Conservation (phyloP, 2,113 vertebrate genomes). For the Balaenoptera acutorostrata region DNA sequence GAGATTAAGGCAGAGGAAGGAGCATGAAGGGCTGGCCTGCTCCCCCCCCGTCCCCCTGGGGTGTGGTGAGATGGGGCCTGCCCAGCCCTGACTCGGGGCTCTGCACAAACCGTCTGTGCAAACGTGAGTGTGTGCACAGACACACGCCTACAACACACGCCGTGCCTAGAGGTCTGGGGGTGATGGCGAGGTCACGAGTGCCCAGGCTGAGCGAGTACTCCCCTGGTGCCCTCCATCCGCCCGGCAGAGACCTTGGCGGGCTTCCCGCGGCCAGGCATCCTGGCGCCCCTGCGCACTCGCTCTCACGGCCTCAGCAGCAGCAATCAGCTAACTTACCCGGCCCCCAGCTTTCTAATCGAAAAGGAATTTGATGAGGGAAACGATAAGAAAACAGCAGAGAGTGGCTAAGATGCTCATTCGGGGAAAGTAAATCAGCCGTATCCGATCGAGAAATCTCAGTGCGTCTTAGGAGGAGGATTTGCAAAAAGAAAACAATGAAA, state of each 20-base stretch:
- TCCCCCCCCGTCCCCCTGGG: fast-evolving
- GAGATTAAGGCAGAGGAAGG: neutral
- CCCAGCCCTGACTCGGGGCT: neutral
- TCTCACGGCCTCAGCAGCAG: neutral
- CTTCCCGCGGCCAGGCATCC: fast-evolving
- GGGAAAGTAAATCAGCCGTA: neutral
- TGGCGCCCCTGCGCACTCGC: fast-evolving
- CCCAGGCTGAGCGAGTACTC: neutral
- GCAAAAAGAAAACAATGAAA: neutral
- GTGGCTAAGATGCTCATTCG: fast-evolving
- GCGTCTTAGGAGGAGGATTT: neutral
- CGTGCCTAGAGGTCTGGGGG: neutral
- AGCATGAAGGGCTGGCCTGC: neutral
- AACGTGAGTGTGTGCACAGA: fast-evolving
- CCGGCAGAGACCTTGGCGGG: fast-evolving
- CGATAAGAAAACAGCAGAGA: neutral
- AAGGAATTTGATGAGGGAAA: neutral
- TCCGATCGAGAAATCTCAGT: neutral
- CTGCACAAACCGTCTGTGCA: fast-evolving
- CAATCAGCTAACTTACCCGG: fast-evolving
- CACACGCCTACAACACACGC: fast-evolving
- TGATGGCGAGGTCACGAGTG: fast-evolving
- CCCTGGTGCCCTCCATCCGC: fast-evolving
- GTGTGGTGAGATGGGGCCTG: neutral
- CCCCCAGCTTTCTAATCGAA: neutral